Base-by-base conservation (phyloP, 1,140 invertebrate genomes). In the Drosophila elegans region DNA sequence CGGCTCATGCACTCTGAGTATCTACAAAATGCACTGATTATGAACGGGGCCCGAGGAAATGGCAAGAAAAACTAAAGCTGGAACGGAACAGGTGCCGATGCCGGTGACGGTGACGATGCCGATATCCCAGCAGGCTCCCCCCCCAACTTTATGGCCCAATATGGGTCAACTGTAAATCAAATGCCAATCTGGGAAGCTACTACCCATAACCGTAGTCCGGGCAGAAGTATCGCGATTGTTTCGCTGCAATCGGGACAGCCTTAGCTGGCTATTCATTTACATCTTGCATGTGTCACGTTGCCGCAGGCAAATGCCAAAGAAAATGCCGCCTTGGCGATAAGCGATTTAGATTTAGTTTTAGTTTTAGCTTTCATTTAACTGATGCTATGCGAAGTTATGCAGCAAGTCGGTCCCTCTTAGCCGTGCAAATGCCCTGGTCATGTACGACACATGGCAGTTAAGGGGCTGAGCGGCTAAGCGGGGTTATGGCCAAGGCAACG, bases 21-120 rank as follows among this genome's bases (percentile, higher is more conserved):
- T 85, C 79, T 82, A 78, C 82, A 86, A 86, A 86, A 86, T 86
- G 82, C 83, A 68, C 83, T 86, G 83, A 88, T 86, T 86, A 88
- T 78, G 82, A 82, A 80, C 81, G 81, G 77, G 73, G 54, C 54
- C 32, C 27, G 49, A 44, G 55, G 49, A 54, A 25, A 51, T 57
- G 62, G 46, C 9, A 16, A 16, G 10, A 13, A 48, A 16, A 72
- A 61, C 29, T 49, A 56, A 51, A 59, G 7, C 60, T 53, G 29
- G 51, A 63, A 44, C 60, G 60, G 67, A 71, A 53, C 71, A 56
- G 64, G 75, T 76, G 67, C 78, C 64, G 2, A 1, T 7, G 29
- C 78, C 64, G 2, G 6, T 7, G 29, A 5, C 29, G 5, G 29
- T 32, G 29, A 1, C 16, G 4, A 27, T 27, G 21, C 21, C 21